Percentiles rank a stretch among this genome's conserved stretches.
phyloP scores from a whole-genome alignment of 2,888 invertebrate genomes.

The Podotricha telesiphe region DNA sequence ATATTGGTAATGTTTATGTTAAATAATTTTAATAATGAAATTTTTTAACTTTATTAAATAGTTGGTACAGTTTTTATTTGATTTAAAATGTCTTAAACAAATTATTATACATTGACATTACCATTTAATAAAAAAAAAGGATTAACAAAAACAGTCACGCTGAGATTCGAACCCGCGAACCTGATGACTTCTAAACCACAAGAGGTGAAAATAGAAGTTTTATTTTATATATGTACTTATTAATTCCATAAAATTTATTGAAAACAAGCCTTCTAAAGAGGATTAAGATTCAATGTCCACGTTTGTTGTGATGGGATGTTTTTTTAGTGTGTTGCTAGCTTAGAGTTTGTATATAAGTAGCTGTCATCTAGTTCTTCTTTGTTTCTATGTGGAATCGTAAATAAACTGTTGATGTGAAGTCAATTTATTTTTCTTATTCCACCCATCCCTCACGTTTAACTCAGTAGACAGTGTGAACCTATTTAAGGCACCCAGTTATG shows the following conservation, averaged over 20 bases:
- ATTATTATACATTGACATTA: too few relatives aligned
- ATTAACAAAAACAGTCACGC: too few relatives aligned
- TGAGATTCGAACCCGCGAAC: too few relatives aligned
- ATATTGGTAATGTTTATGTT: not conserved
- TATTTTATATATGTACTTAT: not conserved
- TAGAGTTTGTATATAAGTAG: constrained; percentile 5
- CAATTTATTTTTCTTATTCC: not conserved
- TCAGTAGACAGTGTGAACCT: too few relatives aligned
- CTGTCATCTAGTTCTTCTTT: not conserved
- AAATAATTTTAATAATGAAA: not conserved
- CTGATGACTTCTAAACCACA: too few relatives aligned
- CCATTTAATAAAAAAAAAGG: too few relatives aligned
- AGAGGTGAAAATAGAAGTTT: too few relatives aligned
- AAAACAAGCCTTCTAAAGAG: not conserved
- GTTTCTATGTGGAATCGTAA: constrained; percentile 20
- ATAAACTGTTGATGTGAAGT: constrained; percentile 17
- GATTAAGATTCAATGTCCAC: not conserved
- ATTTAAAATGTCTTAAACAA: too few relatives aligned
- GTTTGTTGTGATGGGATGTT: not conserved
- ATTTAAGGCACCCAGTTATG: too few relatives aligned
- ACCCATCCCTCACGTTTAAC: too few relatives aligned
- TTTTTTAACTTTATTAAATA: too few relatives aligned
- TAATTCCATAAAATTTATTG: not conserved
- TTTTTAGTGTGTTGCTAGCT: not conserved
- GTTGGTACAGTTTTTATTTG: too few relatives aligned